Evolutionary conservation across 2,113 vertebrate species (phyloP), one percentile per base, ranked within the genome.

Genomic region (Setophaga coronata): DNA sequence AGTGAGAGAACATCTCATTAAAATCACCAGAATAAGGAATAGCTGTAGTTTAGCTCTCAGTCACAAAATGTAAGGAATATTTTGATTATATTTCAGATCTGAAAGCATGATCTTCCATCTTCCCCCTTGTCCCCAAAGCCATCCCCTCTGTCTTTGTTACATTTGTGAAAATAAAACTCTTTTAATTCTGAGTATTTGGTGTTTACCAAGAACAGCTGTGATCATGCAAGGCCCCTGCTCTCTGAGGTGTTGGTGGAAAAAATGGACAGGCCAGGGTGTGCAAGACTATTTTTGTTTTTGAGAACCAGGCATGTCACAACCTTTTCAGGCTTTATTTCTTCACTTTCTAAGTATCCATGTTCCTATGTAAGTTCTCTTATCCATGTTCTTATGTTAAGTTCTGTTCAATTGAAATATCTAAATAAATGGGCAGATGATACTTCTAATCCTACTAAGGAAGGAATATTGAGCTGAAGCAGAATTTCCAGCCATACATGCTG

Each of bases 1-100:
- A 67, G 40, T 34, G 50, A 65, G 53, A 89, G n/a, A 85, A 85
- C 31, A 72, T 43, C 61, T 82, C 66, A 89, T 82, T 62, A 84
- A 95, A 89, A 81, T n/a, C 72, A 87, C 31, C 36, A 71, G n/a
- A 56, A 84, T 48, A 79, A 51, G 40, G 54, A 69, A 78, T n/a
- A 66, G 57, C 42, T 48, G 56, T 38, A 65, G 4, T 88, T 80
- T 24, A 92, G 58, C 50, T 54, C 61, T 50, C 33, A 57, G 14
- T 36, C 42, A 47, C 40, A 78, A 67, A 56, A 78, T 20, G 36
- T 45, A 71, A 56, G 34, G 34, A 67, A 5, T 64, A 53, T 69
- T 94, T 82, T 74, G 10, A 69, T 67, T 82, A 4, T 17, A 61
- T 45, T 58, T 65, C 76, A 58, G 31, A 72, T 57, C 42, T 73